Evolutionary conservation across 1,140 invertebrate species (phyloP).

Genomic region (Pollicipes pollicipes): DNA sequence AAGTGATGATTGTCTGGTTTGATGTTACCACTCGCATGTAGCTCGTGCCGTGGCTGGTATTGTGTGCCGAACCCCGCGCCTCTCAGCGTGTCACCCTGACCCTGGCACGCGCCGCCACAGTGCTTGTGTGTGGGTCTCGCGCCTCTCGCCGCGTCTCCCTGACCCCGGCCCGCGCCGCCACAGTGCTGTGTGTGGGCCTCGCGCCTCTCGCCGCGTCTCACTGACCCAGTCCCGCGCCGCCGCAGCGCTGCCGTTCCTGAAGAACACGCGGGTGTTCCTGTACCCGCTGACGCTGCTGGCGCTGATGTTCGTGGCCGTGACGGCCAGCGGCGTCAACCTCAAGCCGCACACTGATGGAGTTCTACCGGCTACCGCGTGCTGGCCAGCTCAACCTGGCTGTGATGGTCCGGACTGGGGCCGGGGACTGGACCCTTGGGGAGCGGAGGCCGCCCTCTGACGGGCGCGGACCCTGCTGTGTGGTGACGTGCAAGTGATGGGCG

Average conservation of each 20-base stretch:
- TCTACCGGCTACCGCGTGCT: slow-evolving; percentile 56
- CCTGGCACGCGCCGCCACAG: too few species aligned
- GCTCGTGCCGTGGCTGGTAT: too few species aligned
- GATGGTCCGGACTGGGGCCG: too few species aligned
- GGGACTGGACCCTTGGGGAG: too few species aligned
- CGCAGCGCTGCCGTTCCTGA: slow-evolving; percentile 71
- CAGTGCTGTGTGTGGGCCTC: not conserved
- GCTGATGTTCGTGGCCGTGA: slow-evolving; percentile 58
- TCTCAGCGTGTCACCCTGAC: too few species aligned
- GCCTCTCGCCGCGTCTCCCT: not conserved
- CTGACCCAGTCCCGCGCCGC: slow-evolving; percentile 24
- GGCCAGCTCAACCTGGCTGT: not conserved
- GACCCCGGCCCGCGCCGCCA: not conserved
- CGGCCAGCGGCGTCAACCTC: slow-evolving; percentile 42
- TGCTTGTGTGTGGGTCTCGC: too few species aligned
- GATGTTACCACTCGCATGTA: too few species aligned
- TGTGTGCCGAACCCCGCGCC: too few species aligned
- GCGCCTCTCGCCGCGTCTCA: not conserved
- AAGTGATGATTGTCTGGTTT: too few species aligned
- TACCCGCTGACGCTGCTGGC: slow-evolving; percentile 62
- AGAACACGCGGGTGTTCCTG: slow-evolving; percentile 71
- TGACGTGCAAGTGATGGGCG: too few species aligned
- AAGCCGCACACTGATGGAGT: slow-evolving; percentile 53
- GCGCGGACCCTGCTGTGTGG: not conserved
- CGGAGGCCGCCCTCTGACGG: too few species aligned